phyloP scores from a whole-genome alignment of 2,113 vertebrate species.

The Micromys minutus region DNA sequence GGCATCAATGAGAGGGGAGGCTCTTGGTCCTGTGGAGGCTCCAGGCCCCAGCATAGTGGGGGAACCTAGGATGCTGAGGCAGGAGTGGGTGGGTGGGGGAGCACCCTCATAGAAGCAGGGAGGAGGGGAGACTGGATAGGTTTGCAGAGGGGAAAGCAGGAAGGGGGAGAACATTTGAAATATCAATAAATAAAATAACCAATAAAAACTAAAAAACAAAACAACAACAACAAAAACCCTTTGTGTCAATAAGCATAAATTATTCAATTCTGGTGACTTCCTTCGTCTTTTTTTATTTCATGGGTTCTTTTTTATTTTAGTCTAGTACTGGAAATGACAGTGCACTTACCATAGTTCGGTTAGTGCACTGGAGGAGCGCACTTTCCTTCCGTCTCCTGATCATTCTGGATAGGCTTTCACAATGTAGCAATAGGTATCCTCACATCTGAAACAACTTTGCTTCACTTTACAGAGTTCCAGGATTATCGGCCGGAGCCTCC shows the following conservation, averaged over 20 bases:
- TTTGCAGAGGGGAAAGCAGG: no score
- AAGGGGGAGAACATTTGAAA: no score
- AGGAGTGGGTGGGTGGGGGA: no score
- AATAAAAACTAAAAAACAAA: no score
- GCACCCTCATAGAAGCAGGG: no score
- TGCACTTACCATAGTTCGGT: background rate
- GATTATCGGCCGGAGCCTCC: background rate
- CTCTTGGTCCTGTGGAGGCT: no score
- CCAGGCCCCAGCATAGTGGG: no score
- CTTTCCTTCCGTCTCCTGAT: background rate
- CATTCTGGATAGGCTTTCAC: background rate
- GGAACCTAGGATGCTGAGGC: no score
- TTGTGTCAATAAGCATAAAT: background rate
- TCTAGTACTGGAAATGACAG: background rate
- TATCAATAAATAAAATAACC: no score
- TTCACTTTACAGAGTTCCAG: background rate
- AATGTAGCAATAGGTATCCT: background rate
- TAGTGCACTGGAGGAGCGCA: background rate
- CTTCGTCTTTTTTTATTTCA: conserved; percentile 10
- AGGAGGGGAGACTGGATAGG: no score
- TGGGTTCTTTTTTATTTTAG: background rate
- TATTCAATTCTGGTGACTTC: background rate
- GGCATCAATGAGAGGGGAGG: no score
- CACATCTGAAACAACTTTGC: background rate
- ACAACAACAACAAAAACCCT: no score